Evolutionary conservation across 2,113 vertebrate species (phyloP), one percentile per base, ranked within the genome.

Genomic region (Melospiza georgiana): DNA sequence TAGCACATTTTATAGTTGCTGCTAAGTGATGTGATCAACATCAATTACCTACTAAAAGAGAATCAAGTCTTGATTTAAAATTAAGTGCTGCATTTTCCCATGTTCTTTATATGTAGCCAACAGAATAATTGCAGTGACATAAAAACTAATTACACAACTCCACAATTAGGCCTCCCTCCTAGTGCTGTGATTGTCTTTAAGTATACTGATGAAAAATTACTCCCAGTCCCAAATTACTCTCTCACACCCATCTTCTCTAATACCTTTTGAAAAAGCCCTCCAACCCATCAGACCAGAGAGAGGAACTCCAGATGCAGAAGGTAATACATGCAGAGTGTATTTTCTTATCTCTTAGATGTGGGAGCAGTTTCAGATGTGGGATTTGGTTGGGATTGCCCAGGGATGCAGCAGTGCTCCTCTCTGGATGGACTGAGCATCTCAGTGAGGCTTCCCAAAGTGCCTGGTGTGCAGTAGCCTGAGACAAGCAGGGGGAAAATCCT

Each of bases 41-140:
- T 97, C 97, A 97, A 97, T 98, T 98, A 97, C 97, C 96, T 98
- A 96, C 97, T 98, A 97, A 97, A 96, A 97, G 95, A 97, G 95
- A 97, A 97, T 96, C 94, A 97, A 98, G 96, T 96, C 54, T 21
- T 97, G 97, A 97, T 98, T 97, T 97, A 97, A 97, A 97, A 98
- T 96, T 94, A 96, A 96, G 94, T 96, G 92, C 93, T 97, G 91
- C 94, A 80, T 97, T 98, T 97, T 98, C 96, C 96, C 88, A 96
- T 67, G 59, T 96, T 96, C 95, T 98, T 98, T 97, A 94, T 98
- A 96, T 97, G 95, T 93, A 97, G 94, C 96, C 97, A 98, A 95
- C 15, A 43, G 92, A 96, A 96, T 97, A 98, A 98, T 94, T 97
- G 94, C 94, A 96, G 90, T 88, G 95, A 97, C 94, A 97, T 94